Evolutionary conservation across 2,797 vertebrate genomes (phyloP).

Genomic region (Trachops cirrhosus): DNA sequence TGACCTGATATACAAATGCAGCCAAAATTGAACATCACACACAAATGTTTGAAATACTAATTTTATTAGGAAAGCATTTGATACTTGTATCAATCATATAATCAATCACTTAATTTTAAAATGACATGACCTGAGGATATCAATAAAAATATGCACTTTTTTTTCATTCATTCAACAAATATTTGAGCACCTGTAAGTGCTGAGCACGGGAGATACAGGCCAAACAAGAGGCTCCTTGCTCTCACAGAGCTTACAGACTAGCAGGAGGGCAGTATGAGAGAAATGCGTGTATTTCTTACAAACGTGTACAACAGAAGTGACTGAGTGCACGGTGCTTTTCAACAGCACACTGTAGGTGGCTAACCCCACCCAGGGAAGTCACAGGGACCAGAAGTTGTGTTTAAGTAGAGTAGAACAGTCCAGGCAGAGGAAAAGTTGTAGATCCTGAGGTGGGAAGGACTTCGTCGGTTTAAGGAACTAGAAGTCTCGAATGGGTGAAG

Average conservation of each 20-base stretch:
- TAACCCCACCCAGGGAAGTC: neutral
- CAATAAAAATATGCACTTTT: neutral
- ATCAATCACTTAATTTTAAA: conserved; percentile 33
- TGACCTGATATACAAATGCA: neutral
- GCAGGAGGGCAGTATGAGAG: neutral
- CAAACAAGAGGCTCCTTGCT: neutral
- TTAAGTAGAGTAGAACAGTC: neutral
- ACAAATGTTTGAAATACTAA: conserved; percentile 7
- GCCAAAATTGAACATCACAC: neutral
- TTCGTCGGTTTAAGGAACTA: neutral
- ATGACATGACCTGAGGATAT: neutral
- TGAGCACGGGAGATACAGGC: neutral
- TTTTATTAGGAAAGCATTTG: conserved; percentile 59
- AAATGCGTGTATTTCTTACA: neutral
- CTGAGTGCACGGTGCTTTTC: neutral
- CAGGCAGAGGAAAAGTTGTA: neutral
- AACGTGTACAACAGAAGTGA: neutral
- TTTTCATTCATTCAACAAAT: neutral
- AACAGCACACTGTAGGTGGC: neutral
- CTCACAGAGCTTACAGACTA: neutral
- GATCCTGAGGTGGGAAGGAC: neutral
- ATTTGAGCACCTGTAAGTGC: neutral
- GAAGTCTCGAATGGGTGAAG: neutral
- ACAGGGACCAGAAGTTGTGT: neutral
- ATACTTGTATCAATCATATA: neutral